A percentile compares a stretch with the other conserved stretches of the same genome.
These are phyloP conservation scores for Centroberyx gerrardi DNA, from an alignment of 2,797 vertebrate genomes.

Conservation along the genomic window DNA sequence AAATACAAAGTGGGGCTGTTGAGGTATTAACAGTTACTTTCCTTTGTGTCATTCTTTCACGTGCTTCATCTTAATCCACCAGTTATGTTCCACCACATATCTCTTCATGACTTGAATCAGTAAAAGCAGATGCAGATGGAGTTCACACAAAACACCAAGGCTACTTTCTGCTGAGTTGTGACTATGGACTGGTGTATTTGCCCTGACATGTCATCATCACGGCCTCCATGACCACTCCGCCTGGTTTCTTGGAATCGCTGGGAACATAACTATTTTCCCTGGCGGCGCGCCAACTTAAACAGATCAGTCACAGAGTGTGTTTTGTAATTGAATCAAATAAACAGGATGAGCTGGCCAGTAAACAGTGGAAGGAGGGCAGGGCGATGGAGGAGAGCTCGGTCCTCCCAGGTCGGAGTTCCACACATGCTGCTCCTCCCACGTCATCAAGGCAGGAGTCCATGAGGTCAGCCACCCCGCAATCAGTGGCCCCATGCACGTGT, in stretches of 20 bases:
- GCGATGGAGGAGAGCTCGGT: conserved; percentile 54
- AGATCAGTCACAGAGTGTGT: conserved; percentile 74
- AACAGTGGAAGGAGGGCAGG: conserved; percentile 67
- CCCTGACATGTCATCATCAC: conserved; percentile 78
- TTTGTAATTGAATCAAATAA: conserved; percentile 78
- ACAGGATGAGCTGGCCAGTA: conserved; percentile 71
- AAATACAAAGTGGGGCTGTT: conserved; percentile 47
- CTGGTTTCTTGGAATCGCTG: conserved; percentile 73
- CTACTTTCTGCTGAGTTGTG: conserved; percentile 69
- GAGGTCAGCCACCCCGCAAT: conserved; percentile 34
- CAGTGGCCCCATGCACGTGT: conserved; percentile 26
- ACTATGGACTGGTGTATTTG: conserved; percentile 62
- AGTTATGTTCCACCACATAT: conserved; percentile 50
- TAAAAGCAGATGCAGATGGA: conserved; percentile 52
- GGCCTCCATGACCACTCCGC: conserved; percentile 65
- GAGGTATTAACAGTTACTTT: conserved; percentile 12
- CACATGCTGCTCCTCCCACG: conserved; percentile 26
- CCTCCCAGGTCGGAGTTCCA: conserved; percentile 35
- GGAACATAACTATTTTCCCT: conserved; percentile 77
- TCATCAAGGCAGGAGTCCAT: not conserved
- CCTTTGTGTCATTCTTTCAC: conserved; percentile 47
- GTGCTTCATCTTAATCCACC: conserved; percentile 48
- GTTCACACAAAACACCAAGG: conserved; percentile 68
- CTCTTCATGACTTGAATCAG: conserved; percentile 54
- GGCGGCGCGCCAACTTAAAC: conserved; percentile 71